Evolutionary conservation across 2,797 vertebrate species (phyloP).

Genomic region (Parambassis ranga): DNA sequence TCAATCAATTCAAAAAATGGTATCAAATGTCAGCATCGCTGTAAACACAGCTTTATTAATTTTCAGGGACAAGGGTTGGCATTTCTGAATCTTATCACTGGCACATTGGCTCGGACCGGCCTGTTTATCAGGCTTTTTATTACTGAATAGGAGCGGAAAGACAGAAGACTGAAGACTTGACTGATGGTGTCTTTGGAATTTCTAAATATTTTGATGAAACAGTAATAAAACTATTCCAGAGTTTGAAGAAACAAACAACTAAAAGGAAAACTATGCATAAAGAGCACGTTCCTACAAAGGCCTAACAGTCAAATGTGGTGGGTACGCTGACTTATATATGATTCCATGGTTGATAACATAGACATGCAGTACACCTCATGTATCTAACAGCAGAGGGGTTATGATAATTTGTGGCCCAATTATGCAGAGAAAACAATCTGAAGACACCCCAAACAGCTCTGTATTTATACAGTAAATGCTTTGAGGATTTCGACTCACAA

Average conservation of each 20-base stretch:
- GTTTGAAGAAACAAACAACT: too few relatives aligned
- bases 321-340: too few relatives aligned
- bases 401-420: background rate
- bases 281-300: too few relatives aligned
- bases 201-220: too few relatives aligned
- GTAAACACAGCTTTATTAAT: background rate
- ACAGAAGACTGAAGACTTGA: background rate
- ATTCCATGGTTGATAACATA: too few relatives aligned
- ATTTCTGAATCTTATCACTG: background rate
- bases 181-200: too few relatives aligned
- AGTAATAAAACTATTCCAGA: too few relatives aligned
- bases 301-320: too few relatives aligned
- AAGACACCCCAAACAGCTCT: background rate
- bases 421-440: background rate
- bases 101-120: too few relatives aligned
- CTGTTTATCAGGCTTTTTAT: background rate
- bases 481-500: constrained; percentile 8
- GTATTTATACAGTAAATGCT: constrained; percentile 8
- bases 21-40: constrained; percentile 22
- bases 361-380: too few relatives aligned
- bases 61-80: background rate
- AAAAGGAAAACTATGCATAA: too few relatives aligned
- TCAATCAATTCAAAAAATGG: background rate
- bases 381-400: background rate
- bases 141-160: background rate